phyloP scores from a whole-genome alignment of 2,113 vertebrate genomes.

The Eubucco bourcierii region DNA sequence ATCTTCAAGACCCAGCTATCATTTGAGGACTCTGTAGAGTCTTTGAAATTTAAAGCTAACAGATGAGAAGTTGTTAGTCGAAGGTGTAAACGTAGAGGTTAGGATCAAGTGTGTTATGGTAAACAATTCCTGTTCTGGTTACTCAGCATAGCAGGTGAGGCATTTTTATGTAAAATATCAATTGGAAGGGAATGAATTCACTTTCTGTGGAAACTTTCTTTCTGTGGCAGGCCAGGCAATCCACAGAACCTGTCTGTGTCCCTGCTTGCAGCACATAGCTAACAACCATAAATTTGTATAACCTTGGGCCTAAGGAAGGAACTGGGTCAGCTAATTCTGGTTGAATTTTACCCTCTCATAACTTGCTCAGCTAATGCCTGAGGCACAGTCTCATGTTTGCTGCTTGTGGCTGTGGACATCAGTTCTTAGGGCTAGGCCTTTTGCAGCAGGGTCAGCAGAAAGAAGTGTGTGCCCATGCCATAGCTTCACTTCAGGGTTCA shows the following conservation, averaged over 20 bases:
- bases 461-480: accelerated
- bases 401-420: background rate
- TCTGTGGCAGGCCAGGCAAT: background rate
- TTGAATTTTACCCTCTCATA: background rate
- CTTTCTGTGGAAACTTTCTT: background rate
- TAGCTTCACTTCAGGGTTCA: background rate
- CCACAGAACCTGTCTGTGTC: accelerated
- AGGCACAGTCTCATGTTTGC: background rate
- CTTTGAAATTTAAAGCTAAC: background rate
- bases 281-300: accelerated
- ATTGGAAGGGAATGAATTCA: background rate
- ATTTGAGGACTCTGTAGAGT: background rate
- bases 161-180: background rate
- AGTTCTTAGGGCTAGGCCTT: background rate
- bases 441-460: background rate
- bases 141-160: background rate
- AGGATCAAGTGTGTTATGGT: background rate
- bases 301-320: background rate
- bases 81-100: background rate
- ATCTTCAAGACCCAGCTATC: background rate
- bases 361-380: background rate
- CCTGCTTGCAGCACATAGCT: accelerated
- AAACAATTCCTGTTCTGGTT: background rate
- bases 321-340: background rate
- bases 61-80: background rate